phyloP scores from a whole-genome alignment of 1,140 invertebrate genomes.

The Ruditapes philippinarum region DNA sequence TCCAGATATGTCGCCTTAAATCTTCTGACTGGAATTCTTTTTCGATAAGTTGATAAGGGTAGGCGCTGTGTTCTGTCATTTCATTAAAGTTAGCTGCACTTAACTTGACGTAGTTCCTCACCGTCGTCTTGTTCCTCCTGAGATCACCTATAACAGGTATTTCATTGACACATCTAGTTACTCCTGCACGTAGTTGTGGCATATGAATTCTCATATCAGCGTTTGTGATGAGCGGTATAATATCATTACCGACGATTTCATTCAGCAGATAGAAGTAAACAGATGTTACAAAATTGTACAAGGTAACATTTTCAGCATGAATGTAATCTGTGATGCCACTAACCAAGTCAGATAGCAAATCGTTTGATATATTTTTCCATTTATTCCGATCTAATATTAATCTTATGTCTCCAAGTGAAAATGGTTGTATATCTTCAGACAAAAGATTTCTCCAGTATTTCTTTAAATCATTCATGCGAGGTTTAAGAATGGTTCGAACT shows the following conservation, averaged over 20 bases:
- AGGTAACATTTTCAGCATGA: not conserved
- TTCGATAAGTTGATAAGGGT: not conserved
- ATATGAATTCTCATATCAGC: not conserved
- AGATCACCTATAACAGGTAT: not conserved
- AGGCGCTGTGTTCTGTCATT: not conserved
- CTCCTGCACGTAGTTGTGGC: not conserved
- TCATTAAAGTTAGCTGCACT: not conserved
- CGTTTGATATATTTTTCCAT: not conserved
- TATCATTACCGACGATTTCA: not conserved
- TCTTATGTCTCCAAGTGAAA: not conserved
- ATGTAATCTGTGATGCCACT: not conserved
- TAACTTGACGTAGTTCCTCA: not conserved
- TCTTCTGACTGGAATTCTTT: not conserved
- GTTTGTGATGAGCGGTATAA: not conserved
- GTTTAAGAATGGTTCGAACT: not conserved
- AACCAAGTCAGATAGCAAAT: not conserved
- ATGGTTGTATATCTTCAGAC: not conserved
- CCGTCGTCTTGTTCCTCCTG: not conserved
- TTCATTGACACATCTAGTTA: not conserved
- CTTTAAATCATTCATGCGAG: not conserved
- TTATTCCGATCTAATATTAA: not conserved
- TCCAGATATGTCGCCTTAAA: not conserved
- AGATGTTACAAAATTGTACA: not conserved
- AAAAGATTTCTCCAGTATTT: not conserved
- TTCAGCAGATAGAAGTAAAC: not conserved